Evolutionary conservation across 1,140 invertebrate genomes (phyloP), one percentile per base, ranked within the genome.

Genomic region (Chionoecetes opilio): DNA sequence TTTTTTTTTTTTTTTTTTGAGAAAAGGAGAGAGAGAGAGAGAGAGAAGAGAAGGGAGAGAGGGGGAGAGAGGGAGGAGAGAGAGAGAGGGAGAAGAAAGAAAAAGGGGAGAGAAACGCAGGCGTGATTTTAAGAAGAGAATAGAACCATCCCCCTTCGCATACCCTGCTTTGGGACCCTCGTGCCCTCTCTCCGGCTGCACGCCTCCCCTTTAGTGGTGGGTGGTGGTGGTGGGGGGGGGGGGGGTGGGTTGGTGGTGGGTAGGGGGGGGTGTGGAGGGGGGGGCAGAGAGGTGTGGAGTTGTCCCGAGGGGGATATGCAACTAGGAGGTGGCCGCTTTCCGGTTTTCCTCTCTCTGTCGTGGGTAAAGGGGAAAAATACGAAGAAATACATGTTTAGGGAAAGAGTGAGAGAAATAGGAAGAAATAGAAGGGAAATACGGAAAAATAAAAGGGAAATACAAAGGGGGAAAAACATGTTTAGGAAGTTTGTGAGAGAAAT

Each of bases 301-400:
- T 96, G 75, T 96, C 96, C 21, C 96, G 17, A 91, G 29, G 32
- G 96, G 96, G 97, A 98, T 98, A 98, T 99, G 98, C 98, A 97
- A 99, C 98, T 97, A 99, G 98, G 97, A 99, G 98, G 97, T 99
- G 98, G 97, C 98, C 97, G 98, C 98, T 97, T 99, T 98, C 97
- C 98, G 98, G 96, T 98, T 98, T 97, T 99, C 98, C 97, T 98
- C 98, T 53, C 96, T 35, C 41, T 95, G n/a, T n/a, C 94, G 26
- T 96, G 94, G 32, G 94, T 94, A 95, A 91, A 8, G 41, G 14
- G 41, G 41, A 5, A 14, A 14, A 5, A 46, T 14, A 8, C 41
- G 41, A 14, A 8, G 41, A 46, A 46, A n/a, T n/a, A n/a, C n/a
- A n/a, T n/a, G n/a, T n/a, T n/a, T n/a, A n/a, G n/a, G n/a, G n/a